Evolutionary conservation across 2,113 vertebrate genomes (phyloP).

Genomic region (Isichthys henryi): DNA sequence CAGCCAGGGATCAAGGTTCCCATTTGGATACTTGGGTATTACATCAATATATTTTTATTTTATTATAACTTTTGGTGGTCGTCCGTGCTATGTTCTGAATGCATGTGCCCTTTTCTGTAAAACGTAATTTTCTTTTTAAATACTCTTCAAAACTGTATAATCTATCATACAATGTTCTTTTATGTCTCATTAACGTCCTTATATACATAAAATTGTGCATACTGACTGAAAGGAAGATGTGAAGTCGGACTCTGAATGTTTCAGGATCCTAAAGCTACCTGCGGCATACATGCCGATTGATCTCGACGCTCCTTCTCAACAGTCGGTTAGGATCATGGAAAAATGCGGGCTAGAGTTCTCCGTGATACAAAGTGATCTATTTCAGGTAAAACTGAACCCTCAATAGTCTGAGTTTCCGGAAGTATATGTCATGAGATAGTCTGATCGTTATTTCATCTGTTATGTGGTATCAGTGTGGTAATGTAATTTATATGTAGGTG

Average conservation of each 20-base stretch:
- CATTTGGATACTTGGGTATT: constrained; percentile 84
- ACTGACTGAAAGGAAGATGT: not conserved
- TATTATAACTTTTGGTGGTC: not conserved
- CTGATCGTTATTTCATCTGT: not conserved
- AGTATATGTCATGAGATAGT: no score
- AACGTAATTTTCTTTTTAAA: not conserved
- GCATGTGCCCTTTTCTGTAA: not conserved
- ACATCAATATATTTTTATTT: constrained; percentile 24
- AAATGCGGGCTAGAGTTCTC: constrained; percentile 68
- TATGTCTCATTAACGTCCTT: not conserved
- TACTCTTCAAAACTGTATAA: not conserved
- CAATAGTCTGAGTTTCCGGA: not conserved
- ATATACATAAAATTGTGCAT: not conserved
- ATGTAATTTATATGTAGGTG: not conserved
- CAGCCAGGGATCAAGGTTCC: constrained; percentile 70
- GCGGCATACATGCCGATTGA: constrained; percentile 83
- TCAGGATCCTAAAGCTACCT: constrained; percentile 78
- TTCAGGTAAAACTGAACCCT: constrained; percentile 57
- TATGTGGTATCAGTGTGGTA: not conserved
- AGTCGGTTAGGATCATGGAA: constrained; percentile 65
- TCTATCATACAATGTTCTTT: not conserved
- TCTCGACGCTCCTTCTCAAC: constrained; percentile 64
- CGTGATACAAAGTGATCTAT: constrained; percentile 71
- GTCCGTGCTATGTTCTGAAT: not conserved
- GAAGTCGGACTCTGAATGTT: not conserved